Evolutionary conservation across 2,888 invertebrate species (phyloP).

Genomic region (Perithous albicinctus): DNA sequence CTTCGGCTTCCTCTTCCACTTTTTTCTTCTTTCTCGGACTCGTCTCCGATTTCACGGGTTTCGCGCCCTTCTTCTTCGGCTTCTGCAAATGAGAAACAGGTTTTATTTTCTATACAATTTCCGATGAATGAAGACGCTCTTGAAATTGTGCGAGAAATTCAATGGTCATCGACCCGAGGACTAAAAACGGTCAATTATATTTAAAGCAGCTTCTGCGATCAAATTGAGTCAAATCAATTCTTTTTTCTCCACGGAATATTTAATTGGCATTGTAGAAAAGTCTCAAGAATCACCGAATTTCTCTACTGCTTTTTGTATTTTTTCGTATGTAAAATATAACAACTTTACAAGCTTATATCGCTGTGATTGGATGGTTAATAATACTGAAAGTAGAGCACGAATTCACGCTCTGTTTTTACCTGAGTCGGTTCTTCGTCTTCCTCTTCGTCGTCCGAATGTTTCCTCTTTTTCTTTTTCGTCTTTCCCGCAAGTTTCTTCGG

Average conservation of each 20-base stretch:
- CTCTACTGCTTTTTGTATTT: no score
- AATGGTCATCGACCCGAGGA: constrained; percentile 2
- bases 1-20: constrained; percentile 92
- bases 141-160: background rate
- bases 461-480: constrained; percentile 87
- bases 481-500: constrained; percentile 87
- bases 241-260: no score
- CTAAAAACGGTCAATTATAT: no score
- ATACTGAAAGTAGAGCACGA: background rate
- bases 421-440: constrained; percentile 77
- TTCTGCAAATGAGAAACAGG: constrained; percentile 71
- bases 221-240: no score
- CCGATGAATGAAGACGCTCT: background rate
- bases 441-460: constrained; percentile 74
- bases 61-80: constrained; percentile 78
- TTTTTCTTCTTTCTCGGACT: constrained; percentile 90
- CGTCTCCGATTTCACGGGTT: constrained; percentile 78
- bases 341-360: no score
- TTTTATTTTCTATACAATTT: background rate
- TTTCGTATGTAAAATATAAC: no score
- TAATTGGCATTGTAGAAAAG: no score
- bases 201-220: no score
- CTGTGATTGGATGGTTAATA: no score
- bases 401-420: constrained; percentile 71
- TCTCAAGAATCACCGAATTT: no score